Evolutionary conservation across 2,888 invertebrate genomes (phyloP), one percentile per base, ranked within the genome.

Genomic region (Archaeoteleia sp.): DNA sequence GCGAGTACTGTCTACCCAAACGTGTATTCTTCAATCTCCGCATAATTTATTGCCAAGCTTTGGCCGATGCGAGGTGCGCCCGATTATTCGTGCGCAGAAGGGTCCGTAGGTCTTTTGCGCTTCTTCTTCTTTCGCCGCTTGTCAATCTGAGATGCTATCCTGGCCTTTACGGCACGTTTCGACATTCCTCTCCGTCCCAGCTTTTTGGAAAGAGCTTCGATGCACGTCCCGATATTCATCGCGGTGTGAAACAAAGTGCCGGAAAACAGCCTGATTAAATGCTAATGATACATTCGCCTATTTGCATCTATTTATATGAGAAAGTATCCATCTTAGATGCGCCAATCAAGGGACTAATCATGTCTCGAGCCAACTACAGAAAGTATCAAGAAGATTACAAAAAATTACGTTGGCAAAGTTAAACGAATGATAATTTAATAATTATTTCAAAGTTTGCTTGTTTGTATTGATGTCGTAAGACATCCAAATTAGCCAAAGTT

Each of bases 1-100:
- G 58, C 49, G 17, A 58, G 58, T 12, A 49, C 34, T 34, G 58
- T 58, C 42, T 25, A 27, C 29, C 42, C 25, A 51, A 51, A 60
- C 49, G 42, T 29, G 49, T 51, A 49, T 60, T 60, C 49, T 43
- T 60, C 60, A 60, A 60, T 60, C 43, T 37, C 43, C 10, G 42
- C 25, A 37, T 60, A 58, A 58, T 58, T 58, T 58, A 58, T 49
- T 58, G 40, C 25, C 34, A 10, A 23, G 48, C 42, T 42, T 39
- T 37, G 14, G 23, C 30, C 10, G 34, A 34, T 40, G 48, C 40
- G 49, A 49, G 40, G 30, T n/a, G 43, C 42, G 49, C 37, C 39
- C 60, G 60, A 60, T 60, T 48, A 60, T 51, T 49, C 35, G 60
- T 29, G 29, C 15, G 15, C 25, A 34, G 40, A 48, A 60, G 35